Evolutionary conservation across 1,140 invertebrate species (phyloP).

Genomic region (Polypedilum vanderplanki): DNA sequence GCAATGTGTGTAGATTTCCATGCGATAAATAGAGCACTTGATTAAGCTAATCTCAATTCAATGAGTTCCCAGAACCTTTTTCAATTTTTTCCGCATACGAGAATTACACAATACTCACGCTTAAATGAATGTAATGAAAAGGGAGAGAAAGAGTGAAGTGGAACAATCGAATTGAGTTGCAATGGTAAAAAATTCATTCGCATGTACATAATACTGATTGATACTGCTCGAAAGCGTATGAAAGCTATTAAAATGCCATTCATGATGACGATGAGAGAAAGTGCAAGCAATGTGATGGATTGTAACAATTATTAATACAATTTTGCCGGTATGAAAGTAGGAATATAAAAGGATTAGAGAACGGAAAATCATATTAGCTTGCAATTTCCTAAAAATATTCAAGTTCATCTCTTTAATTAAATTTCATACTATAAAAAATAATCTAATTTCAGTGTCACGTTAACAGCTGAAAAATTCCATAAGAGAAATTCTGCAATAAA

Average conservation of each 20-base stretch:
- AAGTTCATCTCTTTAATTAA: too few species aligned
- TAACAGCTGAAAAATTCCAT: background rate
- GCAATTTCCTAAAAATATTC: too few species aligned
- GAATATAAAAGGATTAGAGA: too few species aligned
- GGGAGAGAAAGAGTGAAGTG: background rate
- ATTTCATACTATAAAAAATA: too few species aligned
- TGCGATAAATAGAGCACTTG: too few species aligned
- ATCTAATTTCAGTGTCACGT: background rate
- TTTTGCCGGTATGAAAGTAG: too few species aligned
- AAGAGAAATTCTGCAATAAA: background rate
- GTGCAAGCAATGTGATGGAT: background rate
- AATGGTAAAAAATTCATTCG: background rate
- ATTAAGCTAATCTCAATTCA: too few species aligned
- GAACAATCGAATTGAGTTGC: background rate
- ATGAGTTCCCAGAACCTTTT: too few species aligned
- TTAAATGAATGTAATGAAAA: background rate
- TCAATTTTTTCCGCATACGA: too few species aligned
- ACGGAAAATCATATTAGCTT: too few species aligned
- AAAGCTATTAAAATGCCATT: conserved; percentile 6
- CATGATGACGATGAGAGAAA: background rate
- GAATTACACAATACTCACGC: too few species aligned
- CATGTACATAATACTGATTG: conserved; percentile 4
- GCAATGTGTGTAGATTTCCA: too few species aligned
- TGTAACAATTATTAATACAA: background rate
- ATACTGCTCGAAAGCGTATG: background rate